Base-by-base conservation (phyloP, 2,888 invertebrate species). In the Clusia tigrina region DNA sequence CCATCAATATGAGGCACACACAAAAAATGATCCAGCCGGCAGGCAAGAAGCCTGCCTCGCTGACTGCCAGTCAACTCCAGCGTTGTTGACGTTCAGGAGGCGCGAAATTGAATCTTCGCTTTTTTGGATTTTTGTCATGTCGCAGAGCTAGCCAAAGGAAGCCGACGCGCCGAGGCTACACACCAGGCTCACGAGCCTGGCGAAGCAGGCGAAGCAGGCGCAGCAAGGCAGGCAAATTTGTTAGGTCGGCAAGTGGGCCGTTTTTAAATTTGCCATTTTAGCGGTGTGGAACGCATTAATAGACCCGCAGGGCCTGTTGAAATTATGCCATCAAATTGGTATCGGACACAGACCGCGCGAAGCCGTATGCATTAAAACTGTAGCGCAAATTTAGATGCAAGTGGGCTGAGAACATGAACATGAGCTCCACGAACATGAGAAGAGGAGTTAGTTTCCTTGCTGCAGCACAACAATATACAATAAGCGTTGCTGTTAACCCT, bases 251-350 rank as follows among this genome's bases (percentile, higher is more conserved):
- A 48, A 48, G 67, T 67, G 66, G 67, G 63, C 24, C 56, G 67
- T 3, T 48, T 20, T 71, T 69, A 77, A 78, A 78, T 78, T 78
- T 79, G 76, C 79, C 78, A 79, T 71, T 71, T 68, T 73, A 71
- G 74, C 71, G 71, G 71, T 68, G 6, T 48, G 48, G 18, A 48
- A 20, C 5, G 74, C 71, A 79, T 76, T 78, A 78, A 76, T 76
- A 77, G 74, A 71, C 74, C 81, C 69, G 67, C 66, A 70, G 78
- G 80, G 77, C 77, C 71, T 72, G 78, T 77, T 81, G 78, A 82
- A 82, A 83, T 83, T 83, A 83, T 83, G 83, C 83, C 83, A 83
- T 83, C 83, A 83, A 81, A 81, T 79, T 81, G 78, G 78, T 73
- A 77, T 81, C 76, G 80, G 75, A 69, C 64, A 76, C 68, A 32